phyloP scores from a whole-genome alignment of 2,797 vertebrate species.

The Schizopygopsis pylzovi region DNA sequence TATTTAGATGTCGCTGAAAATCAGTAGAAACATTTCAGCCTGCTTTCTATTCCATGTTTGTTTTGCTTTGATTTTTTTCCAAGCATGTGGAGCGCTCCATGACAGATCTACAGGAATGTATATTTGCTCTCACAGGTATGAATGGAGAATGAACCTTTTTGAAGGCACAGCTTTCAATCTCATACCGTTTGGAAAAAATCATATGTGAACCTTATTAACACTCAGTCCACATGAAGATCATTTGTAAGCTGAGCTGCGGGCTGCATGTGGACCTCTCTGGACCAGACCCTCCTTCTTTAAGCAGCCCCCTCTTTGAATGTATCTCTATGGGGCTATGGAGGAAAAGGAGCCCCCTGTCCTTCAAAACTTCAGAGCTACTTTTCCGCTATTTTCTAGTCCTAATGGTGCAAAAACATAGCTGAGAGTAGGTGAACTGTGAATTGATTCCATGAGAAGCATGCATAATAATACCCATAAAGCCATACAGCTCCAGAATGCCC shows the following conservation, averaged over 20 bases:
- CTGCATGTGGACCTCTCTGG: constrained; percentile 42
- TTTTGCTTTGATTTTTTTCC: constrained; percentile 44
- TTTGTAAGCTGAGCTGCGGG: constrained; percentile 49
- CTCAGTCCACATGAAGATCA: constrained; percentile 46
- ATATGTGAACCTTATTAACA: constrained; percentile 60
- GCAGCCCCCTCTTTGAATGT: constrained; percentile 13
- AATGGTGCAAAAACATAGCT: background rate
- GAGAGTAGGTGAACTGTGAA: constrained; percentile 5
- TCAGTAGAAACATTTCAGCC: constrained; percentile 24
- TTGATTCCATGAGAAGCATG: background rate
- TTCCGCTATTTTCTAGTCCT: constrained; percentile 25
- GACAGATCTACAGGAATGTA: constrained; percentile 46
- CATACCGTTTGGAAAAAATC: constrained; percentile 62
- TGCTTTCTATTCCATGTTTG: constrained; percentile 47
- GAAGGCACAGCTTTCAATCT: constrained; percentile 60
- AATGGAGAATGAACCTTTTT: constrained; percentile 68
- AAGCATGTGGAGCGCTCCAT: constrained; percentile 23
- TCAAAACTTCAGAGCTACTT: background rate
- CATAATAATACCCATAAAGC: background rate
- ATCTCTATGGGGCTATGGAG: constrained; percentile 29
- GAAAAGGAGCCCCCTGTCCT: constrained; percentile 37
- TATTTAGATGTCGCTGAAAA: constrained; percentile 46
- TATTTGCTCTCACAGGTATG: constrained; percentile 61
- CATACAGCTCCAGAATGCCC: constrained; percentile 15
- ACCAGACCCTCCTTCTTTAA: constrained; percentile 47